These are phyloP conservation scores for Xanthia icteritia DNA, from an alignment of 2,888 invertebrate species.

Conservation along the genomic window DNA sequence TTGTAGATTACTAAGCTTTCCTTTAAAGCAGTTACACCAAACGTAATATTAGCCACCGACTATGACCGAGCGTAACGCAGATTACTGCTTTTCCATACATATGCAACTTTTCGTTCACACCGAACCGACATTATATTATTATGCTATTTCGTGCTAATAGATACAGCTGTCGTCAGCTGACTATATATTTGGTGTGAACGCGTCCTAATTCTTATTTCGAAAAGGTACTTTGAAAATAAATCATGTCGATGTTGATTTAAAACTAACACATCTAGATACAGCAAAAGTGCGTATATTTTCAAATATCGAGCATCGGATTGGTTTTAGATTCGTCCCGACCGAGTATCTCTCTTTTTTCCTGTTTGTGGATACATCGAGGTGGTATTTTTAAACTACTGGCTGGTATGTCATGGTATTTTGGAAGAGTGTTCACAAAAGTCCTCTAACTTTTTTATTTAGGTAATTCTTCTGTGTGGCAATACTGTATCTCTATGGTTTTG, in stretches of 20 bases:
- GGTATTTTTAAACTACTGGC: slow-evolving; percentile 36
- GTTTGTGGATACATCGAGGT: slow-evolving; percentile 19
- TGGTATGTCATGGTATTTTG: slow-evolving; percentile 31
- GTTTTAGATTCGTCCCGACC: not conserved
- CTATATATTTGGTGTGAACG: not conserved
- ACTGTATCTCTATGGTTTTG: slow-evolving; percentile 16
- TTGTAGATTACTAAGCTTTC: not conserved
- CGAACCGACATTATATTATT: not conserved
- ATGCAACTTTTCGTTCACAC: not conserved
- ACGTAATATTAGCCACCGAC: not conserved
- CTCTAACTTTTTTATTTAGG: slow-evolving; percentile 24
- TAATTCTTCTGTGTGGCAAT: not conserved
- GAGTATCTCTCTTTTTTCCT: slow-evolving; percentile 16
- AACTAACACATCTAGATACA: no score
- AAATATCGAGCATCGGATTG: slow-evolving; percentile 25
- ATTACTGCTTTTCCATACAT: not conserved
- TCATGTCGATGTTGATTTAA: not conserved
- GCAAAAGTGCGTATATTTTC: slow-evolving; percentile 13
- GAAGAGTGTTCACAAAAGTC: slow-evolving; percentile 24
- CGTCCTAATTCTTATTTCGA: not conserved
- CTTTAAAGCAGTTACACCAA: no score
- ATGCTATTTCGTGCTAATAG: not conserved
- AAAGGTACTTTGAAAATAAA: not conserved
- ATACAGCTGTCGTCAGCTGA: not conserved
- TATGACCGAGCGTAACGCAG: not conserved